phyloP scores from a whole-genome alignment of 1,140 invertebrate genomes.

The Calephelis virginiensis region DNA sequence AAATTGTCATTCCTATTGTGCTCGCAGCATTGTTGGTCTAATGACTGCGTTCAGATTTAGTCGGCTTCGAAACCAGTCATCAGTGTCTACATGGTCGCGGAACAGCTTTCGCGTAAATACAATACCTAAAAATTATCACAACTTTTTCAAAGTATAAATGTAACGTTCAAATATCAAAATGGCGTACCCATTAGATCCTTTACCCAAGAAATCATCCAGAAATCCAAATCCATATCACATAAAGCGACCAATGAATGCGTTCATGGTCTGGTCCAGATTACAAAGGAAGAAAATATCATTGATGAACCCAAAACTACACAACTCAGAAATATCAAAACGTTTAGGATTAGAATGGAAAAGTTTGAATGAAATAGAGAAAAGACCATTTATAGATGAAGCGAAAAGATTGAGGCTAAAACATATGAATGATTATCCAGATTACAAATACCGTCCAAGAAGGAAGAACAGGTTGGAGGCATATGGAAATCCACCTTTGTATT shows the following conservation, averaged over 20 bases:
- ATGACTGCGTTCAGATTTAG: conserved; percentile 70
- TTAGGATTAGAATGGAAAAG: conserved; percentile 85
- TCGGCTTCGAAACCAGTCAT: conserved; percentile 56
- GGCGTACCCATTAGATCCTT: conserved; percentile 52
- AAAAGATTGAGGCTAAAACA: conserved; percentile 85
- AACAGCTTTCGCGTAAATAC: conserved; percentile 35
- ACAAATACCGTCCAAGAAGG: conserved; percentile 85
- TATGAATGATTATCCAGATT: conserved; percentile 87
- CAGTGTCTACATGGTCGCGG: conserved; percentile 53
- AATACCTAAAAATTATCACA: conserved; percentile 12
- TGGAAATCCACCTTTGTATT: conserved; percentile 45
- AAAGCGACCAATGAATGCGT: conserved; percentile 85
- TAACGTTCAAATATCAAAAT: conserved; percentile 32
- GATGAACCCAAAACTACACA: conserved; percentile 90
- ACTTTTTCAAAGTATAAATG: not conserved
- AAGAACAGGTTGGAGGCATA: conserved; percentile 80
- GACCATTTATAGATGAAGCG: conserved; percentile 92
- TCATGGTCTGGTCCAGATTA: conserved; percentile 85
- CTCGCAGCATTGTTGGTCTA: conserved; percentile 64
- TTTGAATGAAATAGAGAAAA: conserved; percentile 82
- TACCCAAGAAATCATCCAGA: conserved; percentile 46
- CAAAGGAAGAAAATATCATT: conserved; percentile 87
- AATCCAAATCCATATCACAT: conserved; percentile 78
- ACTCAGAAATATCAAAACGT: conserved; percentile 87
- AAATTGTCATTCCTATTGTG: conserved; percentile 75